A percentile compares a stretch with the other conserved stretches of the same genome.
Conservation (phyloP, 1,140 invertebrate genomes). For the Littorina saxatilis region DNA sequence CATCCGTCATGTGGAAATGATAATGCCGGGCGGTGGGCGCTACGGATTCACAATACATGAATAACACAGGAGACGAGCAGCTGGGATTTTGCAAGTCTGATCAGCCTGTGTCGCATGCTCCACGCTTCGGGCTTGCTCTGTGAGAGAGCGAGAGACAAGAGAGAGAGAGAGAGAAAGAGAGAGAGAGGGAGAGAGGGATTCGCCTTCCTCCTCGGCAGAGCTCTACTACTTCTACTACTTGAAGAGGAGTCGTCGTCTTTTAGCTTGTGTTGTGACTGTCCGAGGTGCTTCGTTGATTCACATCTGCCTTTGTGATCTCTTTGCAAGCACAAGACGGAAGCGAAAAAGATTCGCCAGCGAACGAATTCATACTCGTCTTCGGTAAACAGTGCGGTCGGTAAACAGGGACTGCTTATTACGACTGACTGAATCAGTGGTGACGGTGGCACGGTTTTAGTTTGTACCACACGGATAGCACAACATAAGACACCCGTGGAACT, state of each 20-base stretch:
- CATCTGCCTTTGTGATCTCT: not conserved
- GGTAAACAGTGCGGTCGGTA: slow-evolving; percentile 5
- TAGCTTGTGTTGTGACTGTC: not conserved
- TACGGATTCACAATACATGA: slow-evolving; percentile 59
- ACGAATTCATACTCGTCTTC: slow-evolving; percentile 28
- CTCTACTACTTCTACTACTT: no score
- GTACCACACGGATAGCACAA: not conserved
- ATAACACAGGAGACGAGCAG: slow-evolving; percentile 58
- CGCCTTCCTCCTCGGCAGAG: no score
- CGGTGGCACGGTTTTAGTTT: no score
- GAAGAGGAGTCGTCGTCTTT: no score
- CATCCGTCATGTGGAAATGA: slow-evolving; percentile 57
- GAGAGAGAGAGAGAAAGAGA: slow-evolving; percentile 29
- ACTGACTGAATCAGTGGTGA: no score
- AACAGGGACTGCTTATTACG: not conserved
- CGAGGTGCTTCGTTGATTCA: not conserved
- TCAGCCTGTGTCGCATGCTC: slow-evolving; percentile 43
- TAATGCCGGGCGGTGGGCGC: slow-evolving; percentile 51
- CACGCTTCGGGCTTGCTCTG: not conserved
- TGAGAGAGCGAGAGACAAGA: slow-evolving; percentile 17
- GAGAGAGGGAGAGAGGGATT: slow-evolving; percentile 25
- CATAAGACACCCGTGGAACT: not conserved
- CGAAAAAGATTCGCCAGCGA: slow-evolving; percentile 16
- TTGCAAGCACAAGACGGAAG: slow-evolving; percentile 17
- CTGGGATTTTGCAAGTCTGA: slow-evolving; percentile 65